Percentiles rank a stretch among this genome's conserved stretches.
Evolutionary conservation across 53 echinoderm and acorn worm genomes (phyloP).

Genomic region (Luidia sarsii): DNA sequence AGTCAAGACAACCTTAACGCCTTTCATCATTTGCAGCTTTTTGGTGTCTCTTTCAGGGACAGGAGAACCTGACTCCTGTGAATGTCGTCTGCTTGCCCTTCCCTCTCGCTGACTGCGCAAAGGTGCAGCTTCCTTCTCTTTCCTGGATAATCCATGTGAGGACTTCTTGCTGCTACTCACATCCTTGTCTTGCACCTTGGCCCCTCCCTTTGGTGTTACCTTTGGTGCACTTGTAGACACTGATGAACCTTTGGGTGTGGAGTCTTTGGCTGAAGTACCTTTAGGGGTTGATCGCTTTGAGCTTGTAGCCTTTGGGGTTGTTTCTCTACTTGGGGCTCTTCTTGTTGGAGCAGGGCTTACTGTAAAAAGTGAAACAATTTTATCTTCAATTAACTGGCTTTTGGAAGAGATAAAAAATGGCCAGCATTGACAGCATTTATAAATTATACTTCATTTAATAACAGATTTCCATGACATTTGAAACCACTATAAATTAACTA

Average conservation of each 20-base stretch:
- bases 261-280: slow-evolving; percentile 10
- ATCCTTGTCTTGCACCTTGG: slow-evolving; percentile 13
- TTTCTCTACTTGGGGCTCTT: slow-evolving; percentile 3
- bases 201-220: slow-evolving; percentile 37
- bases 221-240: slow-evolving; percentile 16
- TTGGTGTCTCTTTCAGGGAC: not conserved
- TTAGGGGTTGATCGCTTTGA: slow-evolving; percentile 24
- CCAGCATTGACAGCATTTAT: no score
- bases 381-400: no score
- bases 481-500: no score
- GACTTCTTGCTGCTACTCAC: not conserved
- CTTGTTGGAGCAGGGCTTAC: slow-evolving; percentile 22
- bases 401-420: no score
- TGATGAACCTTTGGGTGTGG: slow-evolving; percentile 32
- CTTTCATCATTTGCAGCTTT: slow-evolving; percentile 40
- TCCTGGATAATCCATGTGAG: not conserved
- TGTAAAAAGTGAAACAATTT: no score
- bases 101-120: slow-evolving; percentile 2
- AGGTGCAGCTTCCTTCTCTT: not conserved
- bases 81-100: slow-evolving; percentile 38
- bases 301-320: not conserved
- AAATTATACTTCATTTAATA: no score
- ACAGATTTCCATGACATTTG: no score
- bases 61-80: slow-evolving; percentile 55
- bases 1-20: slow-evolving; percentile 29